Evolutionary conservation across 2,797 vertebrate genomes (phyloP).

Genomic region (Lacerta bilineata): DNA sequence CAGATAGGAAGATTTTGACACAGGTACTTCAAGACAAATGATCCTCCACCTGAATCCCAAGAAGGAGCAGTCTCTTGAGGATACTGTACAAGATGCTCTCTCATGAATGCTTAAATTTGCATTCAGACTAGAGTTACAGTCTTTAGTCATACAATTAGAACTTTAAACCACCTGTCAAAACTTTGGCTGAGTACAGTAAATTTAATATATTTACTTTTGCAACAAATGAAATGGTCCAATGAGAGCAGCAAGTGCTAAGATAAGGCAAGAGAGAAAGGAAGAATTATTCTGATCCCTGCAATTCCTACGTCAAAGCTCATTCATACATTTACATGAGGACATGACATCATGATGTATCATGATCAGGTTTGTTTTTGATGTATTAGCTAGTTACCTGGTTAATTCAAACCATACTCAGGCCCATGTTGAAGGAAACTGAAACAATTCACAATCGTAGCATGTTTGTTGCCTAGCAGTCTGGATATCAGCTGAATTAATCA

Average conservation of each 20-base stretch:
- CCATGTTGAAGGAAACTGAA: not conserved
- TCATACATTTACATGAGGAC: not conserved
- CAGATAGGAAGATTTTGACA: not conserved
- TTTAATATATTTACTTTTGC: not conserved
- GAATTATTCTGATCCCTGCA: not conserved
- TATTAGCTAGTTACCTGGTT: not conserved
- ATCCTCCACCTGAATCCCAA: not conserved
- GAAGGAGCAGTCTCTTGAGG: not conserved
- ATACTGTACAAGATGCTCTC: not conserved
- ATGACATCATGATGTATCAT: not conserved
- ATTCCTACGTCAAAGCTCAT: not conserved
- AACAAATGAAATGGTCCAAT: not conserved
- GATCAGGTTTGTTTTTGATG: not conserved
- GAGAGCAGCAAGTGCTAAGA: not conserved
- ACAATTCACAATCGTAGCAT: not conserved
- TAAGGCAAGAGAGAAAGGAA: not conserved
- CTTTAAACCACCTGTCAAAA: not conserved
- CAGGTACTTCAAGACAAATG: not conserved
- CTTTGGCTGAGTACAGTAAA: not conserved
- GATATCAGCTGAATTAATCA: constrained; percentile 13
- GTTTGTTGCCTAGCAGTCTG: not conserved
- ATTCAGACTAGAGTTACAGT: not conserved
- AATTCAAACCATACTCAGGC: not conserved
- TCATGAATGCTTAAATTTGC: not conserved
- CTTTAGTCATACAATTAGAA: not conserved